Evolutionary conservation across 2,888 invertebrate species (phyloP), one percentile per base, ranked within the genome.

Genomic region (Xylophagus ater): DNA sequence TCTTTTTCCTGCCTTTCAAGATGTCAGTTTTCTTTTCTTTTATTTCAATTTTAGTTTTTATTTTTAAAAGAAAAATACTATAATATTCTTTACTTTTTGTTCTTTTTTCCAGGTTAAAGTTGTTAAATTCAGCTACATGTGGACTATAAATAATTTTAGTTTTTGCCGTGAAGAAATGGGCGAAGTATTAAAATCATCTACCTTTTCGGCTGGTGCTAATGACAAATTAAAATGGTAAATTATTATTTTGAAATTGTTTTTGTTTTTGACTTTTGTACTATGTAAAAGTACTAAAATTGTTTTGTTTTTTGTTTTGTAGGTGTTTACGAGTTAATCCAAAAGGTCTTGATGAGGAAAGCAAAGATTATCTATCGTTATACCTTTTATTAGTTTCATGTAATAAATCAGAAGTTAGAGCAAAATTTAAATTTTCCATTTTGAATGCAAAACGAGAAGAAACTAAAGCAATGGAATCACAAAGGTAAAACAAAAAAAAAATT

Each of bases 121-220:
- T 70, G 93, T 97, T 56, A 98, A 98, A 74, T 98, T 99, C 79
- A 96, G 94, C 72, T 98, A 98, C 72, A 97, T 98, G 92, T 98
- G 98, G 98, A 98, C 98, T 66, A 98, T 98, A 74, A 97, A 97
- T 74, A 98, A 99, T 79, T 98, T 98, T 74, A 96, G 96, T 74
- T 99, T 98, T 73, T 98, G 98, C 74, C 86, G 97, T 56, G 98
- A 99, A 72, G 98, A 98, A 73, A 98, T 99, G 97, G 98, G 98
- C 56, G 98, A 99, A 75, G 97, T 97, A 55, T 76, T 98, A 64
- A 98, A 98, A 74, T 96, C 96, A 66, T 97, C 97, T 58, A 96
- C 97, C 56, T 98, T 99, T 72, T 97, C 94, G 52, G 97, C 97
- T 51, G 96, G 97, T 68, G 89, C 93, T 68, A 97, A 94, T 74